Conservation (phyloP, 2,797 vertebrate species). For the Poecilia wingei region DNA sequence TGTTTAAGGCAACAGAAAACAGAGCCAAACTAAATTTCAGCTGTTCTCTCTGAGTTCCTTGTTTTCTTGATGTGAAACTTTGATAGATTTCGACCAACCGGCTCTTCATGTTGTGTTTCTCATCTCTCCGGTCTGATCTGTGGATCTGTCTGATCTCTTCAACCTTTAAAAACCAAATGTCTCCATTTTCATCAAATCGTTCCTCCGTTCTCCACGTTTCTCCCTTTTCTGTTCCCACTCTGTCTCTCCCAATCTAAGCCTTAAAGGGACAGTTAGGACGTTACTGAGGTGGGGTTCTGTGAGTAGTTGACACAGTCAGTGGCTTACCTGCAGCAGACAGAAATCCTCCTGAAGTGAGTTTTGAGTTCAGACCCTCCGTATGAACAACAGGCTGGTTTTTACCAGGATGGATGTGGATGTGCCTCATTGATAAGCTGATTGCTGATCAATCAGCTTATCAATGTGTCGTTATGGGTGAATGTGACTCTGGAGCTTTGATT, state of each 20-base stretch:
- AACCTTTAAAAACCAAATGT: background rate
- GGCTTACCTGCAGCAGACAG: background rate
- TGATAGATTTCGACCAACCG: background rate
- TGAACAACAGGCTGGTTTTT: no score
- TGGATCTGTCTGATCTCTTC: background rate
- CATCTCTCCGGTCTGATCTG: background rate
- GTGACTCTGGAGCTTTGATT: background rate
- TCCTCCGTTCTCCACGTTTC: background rate
- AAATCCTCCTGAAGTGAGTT: background rate
- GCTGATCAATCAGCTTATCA: no score
- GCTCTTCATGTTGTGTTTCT: background rate
- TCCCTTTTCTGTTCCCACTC: background rate
- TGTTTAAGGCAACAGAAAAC: slow-evolving; percentile 19
- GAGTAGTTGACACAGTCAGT: background rate
- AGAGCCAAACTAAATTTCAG: slow-evolving; percentile 26
- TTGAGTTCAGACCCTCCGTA: background rate
- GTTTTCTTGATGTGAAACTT: background rate
- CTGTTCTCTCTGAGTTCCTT: slow-evolving; percentile 16
- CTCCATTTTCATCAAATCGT: background rate
- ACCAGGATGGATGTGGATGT: no score
- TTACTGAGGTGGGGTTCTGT: background rate
- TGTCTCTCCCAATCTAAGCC: background rate
- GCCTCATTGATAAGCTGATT: no score
- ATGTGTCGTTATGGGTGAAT: background rate
- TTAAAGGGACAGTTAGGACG: background rate